phyloP scores from a whole-genome alignment of 2,113 vertebrate species.

The Hepsetus odoe region DNA sequence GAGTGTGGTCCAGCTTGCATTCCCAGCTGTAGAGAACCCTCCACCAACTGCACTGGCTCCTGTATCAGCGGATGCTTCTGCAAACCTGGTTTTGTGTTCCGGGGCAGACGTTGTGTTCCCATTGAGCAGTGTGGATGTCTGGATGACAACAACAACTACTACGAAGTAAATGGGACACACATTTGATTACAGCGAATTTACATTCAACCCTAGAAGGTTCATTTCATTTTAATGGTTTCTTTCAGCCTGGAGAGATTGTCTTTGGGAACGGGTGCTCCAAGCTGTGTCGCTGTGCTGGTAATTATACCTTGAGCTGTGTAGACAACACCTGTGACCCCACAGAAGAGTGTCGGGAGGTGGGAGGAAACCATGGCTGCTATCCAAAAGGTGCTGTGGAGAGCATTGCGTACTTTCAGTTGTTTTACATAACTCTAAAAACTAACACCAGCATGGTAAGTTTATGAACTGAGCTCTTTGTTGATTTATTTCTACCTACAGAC shows the following conservation, averaged over 20 bases:
- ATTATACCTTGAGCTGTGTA: constrained; percentile 77
- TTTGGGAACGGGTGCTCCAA: constrained; percentile 73
- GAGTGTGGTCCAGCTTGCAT: constrained; percentile 58
- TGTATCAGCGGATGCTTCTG: constrained; percentile 81
- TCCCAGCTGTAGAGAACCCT: constrained; percentile 61
- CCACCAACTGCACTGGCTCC: constrained; percentile 67
- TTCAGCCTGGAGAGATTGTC: constrained; percentile 76
- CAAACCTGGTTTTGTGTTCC: constrained; percentile 78
- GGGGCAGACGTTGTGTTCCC: constrained; percentile 68
- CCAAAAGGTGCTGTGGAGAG: constrained; percentile 72
- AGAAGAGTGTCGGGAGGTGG: constrained; percentile 74
- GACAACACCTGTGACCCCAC: constrained; percentile 72
- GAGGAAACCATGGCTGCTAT: constrained; percentile 73
- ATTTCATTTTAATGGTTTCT: constrained; percentile 54
- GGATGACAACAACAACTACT: constrained; percentile 73
- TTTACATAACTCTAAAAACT: too few relatives aligned
- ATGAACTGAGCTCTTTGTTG: neutral
- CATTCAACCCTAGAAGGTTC: constrained; percentile 69
- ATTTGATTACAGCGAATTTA: neutral
- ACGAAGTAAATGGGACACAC: constrained; percentile 68
- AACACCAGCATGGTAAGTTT: too few relatives aligned
- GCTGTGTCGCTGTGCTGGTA: constrained; percentile 76
- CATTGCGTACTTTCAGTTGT: neutral
- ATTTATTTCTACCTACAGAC: constrained; percentile 44
- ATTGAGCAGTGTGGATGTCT: constrained; percentile 77